These are phyloP conservation scores for Zophobas atratus DNA, from an alignment of 1,140 invertebrate species.

Conservation along the genomic window DNA sequence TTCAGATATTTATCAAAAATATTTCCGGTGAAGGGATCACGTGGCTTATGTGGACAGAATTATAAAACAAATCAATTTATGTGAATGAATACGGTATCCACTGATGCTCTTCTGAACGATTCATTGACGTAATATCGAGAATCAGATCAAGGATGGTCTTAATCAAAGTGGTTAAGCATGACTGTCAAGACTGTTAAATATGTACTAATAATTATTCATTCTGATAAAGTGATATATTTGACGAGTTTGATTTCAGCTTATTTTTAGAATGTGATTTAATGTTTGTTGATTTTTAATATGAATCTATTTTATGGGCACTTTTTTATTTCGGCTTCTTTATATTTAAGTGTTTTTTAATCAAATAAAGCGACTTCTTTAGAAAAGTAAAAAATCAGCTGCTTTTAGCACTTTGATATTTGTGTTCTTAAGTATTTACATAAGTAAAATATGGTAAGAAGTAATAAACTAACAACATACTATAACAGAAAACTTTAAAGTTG, in stretches of 20 bases:
- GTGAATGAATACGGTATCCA: constrained; percentile 37
- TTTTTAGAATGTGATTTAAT: constrained; percentile 57
- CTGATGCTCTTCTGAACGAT: constrained; percentile 35
- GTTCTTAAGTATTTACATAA: too few species aligned
- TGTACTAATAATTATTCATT: constrained; percentile 41
- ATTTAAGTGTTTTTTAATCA: background rate
- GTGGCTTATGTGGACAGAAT: constrained; percentile 35
- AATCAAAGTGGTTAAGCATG: constrained; percentile 44
- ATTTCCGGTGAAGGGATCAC: constrained; percentile 23
- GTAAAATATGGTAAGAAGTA: too few species aligned
- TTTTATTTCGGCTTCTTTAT: constrained; percentile 14
- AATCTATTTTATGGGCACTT: constrained; percentile 23
- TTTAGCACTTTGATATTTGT: too few species aligned
- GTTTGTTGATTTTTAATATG: constrained; percentile 45
- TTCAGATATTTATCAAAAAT: constrained; percentile 44
- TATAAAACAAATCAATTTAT: constrained; percentile 42
- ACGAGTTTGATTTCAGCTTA: constrained; percentile 45
- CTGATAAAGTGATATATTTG: constrained; percentile 40
- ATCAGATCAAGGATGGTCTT: constrained; percentile 51
- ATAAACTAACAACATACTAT: too few species aligned
- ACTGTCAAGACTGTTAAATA: constrained; percentile 39
- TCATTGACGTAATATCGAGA: constrained; percentile 54
- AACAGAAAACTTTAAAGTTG: too few species aligned
- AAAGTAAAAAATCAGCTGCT: too few species aligned
- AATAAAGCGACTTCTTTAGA: background rate